A percentile compares a stretch with the other conserved stretches of the same genome.
Evolutionary conservation across 2,888 invertebrate species (phyloP).

Genomic region (Dolichopus griseipennis): DNA sequence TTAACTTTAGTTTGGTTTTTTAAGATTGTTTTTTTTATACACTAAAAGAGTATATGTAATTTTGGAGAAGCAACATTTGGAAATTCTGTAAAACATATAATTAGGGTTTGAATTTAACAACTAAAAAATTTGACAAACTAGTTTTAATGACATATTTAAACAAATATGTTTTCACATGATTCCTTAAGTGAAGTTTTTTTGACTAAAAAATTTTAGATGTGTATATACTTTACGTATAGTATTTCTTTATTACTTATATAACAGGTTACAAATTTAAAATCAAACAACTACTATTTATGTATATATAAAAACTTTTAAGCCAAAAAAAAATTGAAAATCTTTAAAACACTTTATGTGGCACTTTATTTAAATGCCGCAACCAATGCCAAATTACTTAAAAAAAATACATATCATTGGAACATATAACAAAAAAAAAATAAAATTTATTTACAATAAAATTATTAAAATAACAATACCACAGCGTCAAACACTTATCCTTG

Average conservation of each 20-base stretch:
- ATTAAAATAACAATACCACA: neutral
- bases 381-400: neutral
- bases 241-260: neutral
- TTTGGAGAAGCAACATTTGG: too few species aligned
- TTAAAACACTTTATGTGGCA: neutral
- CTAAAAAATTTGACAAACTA: too few species aligned
- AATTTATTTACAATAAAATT: neutral
- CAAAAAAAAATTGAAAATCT: neutral
- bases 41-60: too few species aligned
- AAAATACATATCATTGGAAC: too few species aligned
- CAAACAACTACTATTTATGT: neutral
- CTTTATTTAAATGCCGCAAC: neutral
- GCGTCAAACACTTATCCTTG: slow-evolving; percentile 1
- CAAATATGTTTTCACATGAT: too few species aligned
- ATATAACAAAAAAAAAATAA: neutral
- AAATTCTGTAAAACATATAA: too few species aligned
- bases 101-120: too few species aligned
- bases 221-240: neutral
- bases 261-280: neutral
- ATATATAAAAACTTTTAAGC: too few species aligned
- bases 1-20: too few species aligned
- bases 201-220: neutral
- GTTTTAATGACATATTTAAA: too few species aligned
- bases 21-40: too few species aligned
- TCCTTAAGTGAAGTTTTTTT: neutral